Base-by-base conservation (phyloP, 2,797 vertebrate species). In the Meriones psammophilus region DNA sequence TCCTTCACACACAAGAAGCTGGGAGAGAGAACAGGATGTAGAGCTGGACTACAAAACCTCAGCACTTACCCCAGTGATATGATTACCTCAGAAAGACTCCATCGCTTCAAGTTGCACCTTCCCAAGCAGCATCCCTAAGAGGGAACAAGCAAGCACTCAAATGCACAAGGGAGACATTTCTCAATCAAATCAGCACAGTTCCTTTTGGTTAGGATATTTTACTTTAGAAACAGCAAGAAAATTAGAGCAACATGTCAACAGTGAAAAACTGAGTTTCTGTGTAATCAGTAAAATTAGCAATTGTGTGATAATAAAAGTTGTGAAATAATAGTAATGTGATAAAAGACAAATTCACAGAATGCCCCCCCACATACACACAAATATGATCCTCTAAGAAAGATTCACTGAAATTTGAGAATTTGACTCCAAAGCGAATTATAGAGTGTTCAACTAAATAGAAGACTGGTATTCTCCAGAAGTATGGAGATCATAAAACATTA, bases 381-480 rank as follows among this genome's bases (percentile, higher is more conserved):
- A 79, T 93, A 13, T 54, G 28, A 33, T 26, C 71, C 10, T 54
- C 7, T 58, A 9, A 88, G n/a, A 92, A 64, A 3, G 4, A 28
- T 0, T 96, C 33, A 60, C 79, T 1, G 42, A 0, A 80, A 60
- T 30, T 95, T 89, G 86, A 36, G 33, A 84, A 28, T 73, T 79
- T 92, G 9, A 13, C 5, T 14, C 5, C 92, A 4, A 96, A 92
- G 39, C 50, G 6, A 7, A 62, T 46, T 66, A 71, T 73, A 68
- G 6, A 85, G 3, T n/a, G n/a, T n/a, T 80, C 54, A 88, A 36
- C 24, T 69, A 79, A 95, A 62, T 50, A 80, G 87, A 81, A 96
- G 58, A 60, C 10, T 69, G 42, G 3, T 56, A 71, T 20, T 88
- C 5, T 90, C 74, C 5, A 42, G 50, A 64, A 87, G 8, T 90